Evolutionary conservation across 2,113 vertebrate species (phyloP).

Genomic region (Podarcis muralis): DNA sequence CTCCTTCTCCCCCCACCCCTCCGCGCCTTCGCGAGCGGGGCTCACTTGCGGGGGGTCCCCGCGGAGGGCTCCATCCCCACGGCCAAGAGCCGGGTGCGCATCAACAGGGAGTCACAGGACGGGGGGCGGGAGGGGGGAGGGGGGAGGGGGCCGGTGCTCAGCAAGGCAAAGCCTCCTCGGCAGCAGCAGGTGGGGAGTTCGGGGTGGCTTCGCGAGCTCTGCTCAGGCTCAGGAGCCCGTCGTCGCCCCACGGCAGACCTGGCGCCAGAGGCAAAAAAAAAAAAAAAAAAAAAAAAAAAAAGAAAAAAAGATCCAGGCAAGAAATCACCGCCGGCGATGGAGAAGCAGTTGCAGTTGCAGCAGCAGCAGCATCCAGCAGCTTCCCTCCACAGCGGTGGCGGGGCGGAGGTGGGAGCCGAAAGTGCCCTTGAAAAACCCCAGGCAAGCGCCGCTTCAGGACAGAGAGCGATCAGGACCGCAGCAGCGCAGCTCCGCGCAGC

Average conservation of each 20-base stretch:
- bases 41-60: slow-evolving; percentile 39
- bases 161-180: neutral
- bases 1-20: neutral
- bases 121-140: no score
- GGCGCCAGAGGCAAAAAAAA: neutral
- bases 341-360: neutral
- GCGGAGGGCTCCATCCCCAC: slow-evolving; percentile 56
- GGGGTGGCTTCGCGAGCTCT: neutral
- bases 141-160: no score
- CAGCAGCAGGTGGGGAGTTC: neutral
- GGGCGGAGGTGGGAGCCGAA: neutral
- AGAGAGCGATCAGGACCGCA: neutral
- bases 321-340: neutral
- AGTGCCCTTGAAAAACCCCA: neutral
- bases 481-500: slow-evolving; percentile 5
- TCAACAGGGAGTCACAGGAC: neutral
- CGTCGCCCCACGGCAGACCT: slow-evolving; percentile 11
- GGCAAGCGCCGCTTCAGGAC: neutral
- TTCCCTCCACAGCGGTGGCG: neutral
- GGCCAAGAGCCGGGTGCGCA: neutral
- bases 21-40: neutral
- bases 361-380: neutral
- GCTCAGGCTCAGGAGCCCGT: slow-evolving; percentile 56
- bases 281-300: neutral
- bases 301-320: no score